Conservation (phyloP, 2,797 vertebrate species). For the Prionace glauca region DNA sequence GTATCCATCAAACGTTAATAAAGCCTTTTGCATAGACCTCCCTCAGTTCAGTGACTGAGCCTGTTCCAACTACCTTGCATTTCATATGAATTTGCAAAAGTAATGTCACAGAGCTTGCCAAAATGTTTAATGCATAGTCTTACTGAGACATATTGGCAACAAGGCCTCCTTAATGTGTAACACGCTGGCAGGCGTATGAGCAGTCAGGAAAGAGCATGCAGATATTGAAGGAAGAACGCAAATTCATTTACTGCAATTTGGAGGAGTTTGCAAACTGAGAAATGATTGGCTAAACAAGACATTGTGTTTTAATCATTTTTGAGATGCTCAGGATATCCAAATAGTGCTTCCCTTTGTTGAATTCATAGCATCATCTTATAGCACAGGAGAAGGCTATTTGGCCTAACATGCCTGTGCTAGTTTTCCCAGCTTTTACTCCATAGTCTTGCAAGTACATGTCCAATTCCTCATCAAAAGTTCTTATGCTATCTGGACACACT, state of each 20-base stretch:
- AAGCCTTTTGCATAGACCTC: background rate
- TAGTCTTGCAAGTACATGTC: background rate
- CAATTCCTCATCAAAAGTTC: background rate
- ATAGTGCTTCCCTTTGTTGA: background rate
- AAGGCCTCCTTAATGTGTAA: conserved; percentile 27
- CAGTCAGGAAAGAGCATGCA: background rate
- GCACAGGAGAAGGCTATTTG: background rate
- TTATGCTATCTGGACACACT: background rate
- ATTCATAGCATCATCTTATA: background rate
- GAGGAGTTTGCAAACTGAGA: background rate
- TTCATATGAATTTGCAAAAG: background rate
- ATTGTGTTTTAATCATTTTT: background rate
- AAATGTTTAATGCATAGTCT: conserved; percentile 30
- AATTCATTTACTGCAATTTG: background rate
- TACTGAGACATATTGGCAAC: conserved; percentile 8
- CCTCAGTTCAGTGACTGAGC: background rate
- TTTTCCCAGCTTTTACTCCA: background rate
- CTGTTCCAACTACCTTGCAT: background rate
- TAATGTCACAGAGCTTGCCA: conserved; percentile 20
- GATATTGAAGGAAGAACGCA: background rate
- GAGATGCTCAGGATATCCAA: background rate
- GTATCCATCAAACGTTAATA: background rate
- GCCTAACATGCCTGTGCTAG: background rate
- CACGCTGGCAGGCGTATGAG: conserved; percentile 35
- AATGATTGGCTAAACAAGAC: background rate